Evolutionary conservation across 2,113 vertebrate genomes (phyloP).

Genomic region (Erinaceus europaeus): DNA sequence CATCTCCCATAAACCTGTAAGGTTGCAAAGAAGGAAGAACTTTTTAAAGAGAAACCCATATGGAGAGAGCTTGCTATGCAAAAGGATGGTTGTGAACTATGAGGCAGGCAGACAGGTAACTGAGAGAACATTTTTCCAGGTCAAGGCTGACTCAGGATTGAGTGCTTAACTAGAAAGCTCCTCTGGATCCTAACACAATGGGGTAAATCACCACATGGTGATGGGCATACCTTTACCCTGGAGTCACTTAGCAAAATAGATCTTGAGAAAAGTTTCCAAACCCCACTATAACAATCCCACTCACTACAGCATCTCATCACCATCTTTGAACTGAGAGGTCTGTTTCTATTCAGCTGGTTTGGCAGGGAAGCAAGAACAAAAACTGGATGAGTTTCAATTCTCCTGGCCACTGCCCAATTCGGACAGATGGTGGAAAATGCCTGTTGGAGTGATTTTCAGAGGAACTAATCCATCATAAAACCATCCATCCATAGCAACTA

Average conservation of each 20-base stretch:
- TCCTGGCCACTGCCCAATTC: background rate
- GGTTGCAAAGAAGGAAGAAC: background rate
- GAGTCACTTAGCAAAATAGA: background rate
- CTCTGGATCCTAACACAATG: background rate
- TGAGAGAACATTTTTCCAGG: background rate
- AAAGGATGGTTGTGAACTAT: background rate
- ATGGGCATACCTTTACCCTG: background rate
- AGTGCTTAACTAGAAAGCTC: rapidly evolving
- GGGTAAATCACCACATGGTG: background rate
- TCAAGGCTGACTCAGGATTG: background rate
- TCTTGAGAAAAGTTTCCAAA: background rate
- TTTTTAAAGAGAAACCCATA: background rate
- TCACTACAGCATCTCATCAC: background rate
- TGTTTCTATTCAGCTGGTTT: background rate
- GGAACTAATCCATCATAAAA: background rate
- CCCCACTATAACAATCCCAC: background rate
- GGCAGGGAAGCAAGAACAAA: conserved; percentile 3
- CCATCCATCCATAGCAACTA: background rate
- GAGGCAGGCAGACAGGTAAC: background rate
- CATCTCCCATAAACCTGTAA: background rate
- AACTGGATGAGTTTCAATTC: background rate
- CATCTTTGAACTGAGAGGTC: background rate
- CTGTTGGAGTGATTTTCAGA: background rate
- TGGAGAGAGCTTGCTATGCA: background rate
- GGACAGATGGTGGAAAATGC: conserved; percentile 46